Base-by-base conservation (phyloP, 92 coral and sea anemone genomes). In the Isaurus tuberculatus region DNA sequence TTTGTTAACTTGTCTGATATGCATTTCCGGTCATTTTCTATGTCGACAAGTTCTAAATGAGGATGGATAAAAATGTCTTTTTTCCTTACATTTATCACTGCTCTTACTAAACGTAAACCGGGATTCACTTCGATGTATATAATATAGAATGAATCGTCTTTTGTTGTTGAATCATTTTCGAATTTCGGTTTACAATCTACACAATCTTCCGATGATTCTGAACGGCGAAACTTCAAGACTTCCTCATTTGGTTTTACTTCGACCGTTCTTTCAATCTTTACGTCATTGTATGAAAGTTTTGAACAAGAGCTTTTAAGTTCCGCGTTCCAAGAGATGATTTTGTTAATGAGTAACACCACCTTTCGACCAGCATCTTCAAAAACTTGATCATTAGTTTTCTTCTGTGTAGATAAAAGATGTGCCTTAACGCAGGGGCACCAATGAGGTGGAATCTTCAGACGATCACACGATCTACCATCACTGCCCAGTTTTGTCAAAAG, bases 401-500 rank as follows among this genome's bases (percentile, higher is more conserved):
- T 48, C 17, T 64, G 25, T 2, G 55, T 42, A 40, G 78, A 33
- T 32, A 55, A 49, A 27, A 31, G 40, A 16, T 79, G 37, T 22
- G 77, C 84, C 8, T 79, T 33, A 8, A 90, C 19, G 34, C 94
- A 90, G 0, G 94, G 94, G 33, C 94, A 90, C 94, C 94, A 90
- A 8, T 90, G 94, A 2, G 81, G 57, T 34, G 94, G 94, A 31
- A 90, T 84, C 19, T 88, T 43, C 28, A 90, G 70, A 15, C 65
- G 83, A 7, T 90, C 86, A 65, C 94, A 90, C 0, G 94, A 67
- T 3, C 91, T 79, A 28, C 65, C 46, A 5, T 57, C 73, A 26
- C 27, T 14, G 63, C 82, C 87, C 13, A 79, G 27, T 30, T 48
- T 32, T 40, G 80, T 79, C 46, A 83, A 87, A 20, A 90, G 20